Evolutionary conservation across 2,113 vertebrate species (phyloP), one percentile per base, ranked within the genome.

Genomic region (Oryzias melastigma): DNA sequence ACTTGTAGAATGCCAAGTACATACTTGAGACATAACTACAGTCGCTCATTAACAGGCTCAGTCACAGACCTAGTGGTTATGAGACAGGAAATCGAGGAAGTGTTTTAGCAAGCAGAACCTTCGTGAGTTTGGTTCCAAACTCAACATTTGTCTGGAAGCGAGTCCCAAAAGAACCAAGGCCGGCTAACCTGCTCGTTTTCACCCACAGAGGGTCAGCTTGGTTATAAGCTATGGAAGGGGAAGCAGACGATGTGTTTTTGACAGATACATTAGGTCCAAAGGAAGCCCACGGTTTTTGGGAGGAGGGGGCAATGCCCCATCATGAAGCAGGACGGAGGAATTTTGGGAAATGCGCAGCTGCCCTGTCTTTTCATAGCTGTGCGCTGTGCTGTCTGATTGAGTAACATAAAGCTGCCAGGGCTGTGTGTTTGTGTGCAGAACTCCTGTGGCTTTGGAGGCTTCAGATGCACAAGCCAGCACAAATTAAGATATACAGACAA

Each of bases 331-430:
- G 80, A 84, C 53, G 52, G 47, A 85, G 83, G 87, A 91, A 92
- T 91, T 87, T 40, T 51, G 60, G 71, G 64, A 68, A 80, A 74
- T 78, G 77, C 77, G 81, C 91, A 92, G 90, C 90, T 92, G 91
- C 85, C 80, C 68, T 73, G 78, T 75, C 80, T 85, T 74, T 77
- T 92, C 91, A 90, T 76, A 54, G 66, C 58, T 35, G 66, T 51
- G 62, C 71, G 27, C 73, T 80, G 64, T 40, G 52, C 87, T 78
- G 84, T 87, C 87, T 71, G 77, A 85, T 82, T 62, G 75, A 62
- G 81, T 40, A 84, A 80, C 78, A 80, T 82, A 81, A 84, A 85
- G 81, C 82, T 78, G 65, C 75, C 83, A 78, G 81, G 83, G 84
- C 75, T 78, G 71, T 79, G 73, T 75, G 69, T 82, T 61, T 68